Evolutionary conservation across 2,113 vertebrate genomes (phyloP).

Genomic region (Dicrurus megarhynchus): DNA sequence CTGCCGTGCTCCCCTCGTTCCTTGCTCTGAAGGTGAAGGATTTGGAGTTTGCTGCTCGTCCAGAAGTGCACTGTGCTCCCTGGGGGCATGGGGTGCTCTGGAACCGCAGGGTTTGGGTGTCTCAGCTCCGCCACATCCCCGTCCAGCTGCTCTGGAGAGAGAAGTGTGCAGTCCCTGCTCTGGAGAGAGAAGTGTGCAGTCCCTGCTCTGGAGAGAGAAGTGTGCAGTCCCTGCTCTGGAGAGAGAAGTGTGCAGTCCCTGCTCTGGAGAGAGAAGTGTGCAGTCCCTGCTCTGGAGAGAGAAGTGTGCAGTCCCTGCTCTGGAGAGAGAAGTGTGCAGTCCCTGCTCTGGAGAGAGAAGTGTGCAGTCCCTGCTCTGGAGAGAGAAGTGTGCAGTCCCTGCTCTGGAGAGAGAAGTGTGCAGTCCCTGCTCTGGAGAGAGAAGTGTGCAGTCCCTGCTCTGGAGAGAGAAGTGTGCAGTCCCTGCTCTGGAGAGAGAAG

Average conservation of each 20-base stretch:
- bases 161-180: accelerated
- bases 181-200: too few species aligned
- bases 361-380: background rate
- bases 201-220: too few species aligned
- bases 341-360: too few species aligned
- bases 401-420: too few species aligned
- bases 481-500: too few species aligned
- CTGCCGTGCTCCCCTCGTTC: accelerated
- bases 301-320: background rate
- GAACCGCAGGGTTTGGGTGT: background rate
- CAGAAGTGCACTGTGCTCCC: background rate
- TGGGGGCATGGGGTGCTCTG: background rate
- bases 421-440: background rate
- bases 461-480: too few species aligned
- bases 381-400: too few species aligned
- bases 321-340: too few species aligned
- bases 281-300: background rate
- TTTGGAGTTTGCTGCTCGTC: background rate
- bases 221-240: background rate
- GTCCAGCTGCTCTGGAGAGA: background rate
- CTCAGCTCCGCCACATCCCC: background rate
- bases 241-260: too few species aligned
- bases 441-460: background rate
- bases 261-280: too few species aligned
- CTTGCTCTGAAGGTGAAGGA: background rate